Base-by-base conservation (phyloP, 1,140 invertebrate genomes). In the Drosophila kepulauana region DNA sequence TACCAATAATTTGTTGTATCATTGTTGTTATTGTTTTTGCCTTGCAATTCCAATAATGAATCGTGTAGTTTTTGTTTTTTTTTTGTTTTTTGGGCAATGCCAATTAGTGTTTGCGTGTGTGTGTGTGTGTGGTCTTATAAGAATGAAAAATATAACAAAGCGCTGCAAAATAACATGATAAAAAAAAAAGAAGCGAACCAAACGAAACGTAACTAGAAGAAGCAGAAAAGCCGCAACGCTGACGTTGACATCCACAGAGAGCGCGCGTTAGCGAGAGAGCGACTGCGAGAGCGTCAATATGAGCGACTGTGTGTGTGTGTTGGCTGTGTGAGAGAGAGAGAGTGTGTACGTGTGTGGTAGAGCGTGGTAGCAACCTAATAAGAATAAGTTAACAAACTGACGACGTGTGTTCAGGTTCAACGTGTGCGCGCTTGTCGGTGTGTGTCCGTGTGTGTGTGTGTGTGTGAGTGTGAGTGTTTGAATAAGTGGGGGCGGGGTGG, bases 141-240 rank as follows among this genome's bases (percentile, higher is more conserved):
- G 75, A 78, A 81, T 73, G 65, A 74, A 52, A 75, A 56, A 64
- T 76, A 54, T 67, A 75, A 82, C 68, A 79, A 84, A 82, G 81
- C 75, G 76, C 72, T 79, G 81, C 72, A 78, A 85, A 82, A 82
- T 82, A 76, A 82, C 52, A 81, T 38, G 58, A 73, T 79, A 79
- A 72, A 76, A 76, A 51, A 61, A 69, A 38, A 58, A 46, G 1
- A 62, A 49, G 33, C 7, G 10, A 54, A 81, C 69, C 58, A 62
- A 35, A 30, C 51, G 54, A 69, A 62, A 82, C 66, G 65, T 69
- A 72, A 68, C 56, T 38, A 38, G 35, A 75, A 85, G 82, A 85
- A 85, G 82, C 82, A 81, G 82, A 85, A 85, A 85, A 85, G 82
- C 82, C 82, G 82, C 82, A 85, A 85, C 82, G 82, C 70, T 84